Evolutionary conservation across 2,888 invertebrate genomes (phyloP).

Genomic region (Zonitis immaculata): DNA sequence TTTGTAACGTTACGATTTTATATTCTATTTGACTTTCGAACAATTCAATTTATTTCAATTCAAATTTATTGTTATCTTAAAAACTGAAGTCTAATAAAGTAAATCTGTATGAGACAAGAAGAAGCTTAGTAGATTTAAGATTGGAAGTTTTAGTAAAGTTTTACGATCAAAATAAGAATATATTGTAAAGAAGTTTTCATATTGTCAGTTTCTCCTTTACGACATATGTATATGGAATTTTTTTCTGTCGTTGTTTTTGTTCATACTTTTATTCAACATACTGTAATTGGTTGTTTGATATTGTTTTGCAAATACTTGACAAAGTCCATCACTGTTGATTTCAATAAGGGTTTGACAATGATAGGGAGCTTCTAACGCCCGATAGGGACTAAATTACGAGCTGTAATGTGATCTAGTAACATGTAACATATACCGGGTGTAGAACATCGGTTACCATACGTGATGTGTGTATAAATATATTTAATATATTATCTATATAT

Average conservation of each 20-base stretch:
- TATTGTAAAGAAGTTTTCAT: background rate
- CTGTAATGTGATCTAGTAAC: constrained; percentile 42
- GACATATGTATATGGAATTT: background rate
- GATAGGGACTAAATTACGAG: constrained; percentile 41
- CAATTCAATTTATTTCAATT: background rate
- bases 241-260: too few species aligned
- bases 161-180: background rate
- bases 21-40: background rate
- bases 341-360: constrained; percentile 6
- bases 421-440: constrained; percentile 42
- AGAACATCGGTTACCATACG: constrained; percentile 44
- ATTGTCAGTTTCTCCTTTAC: background rate
- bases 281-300: constrained; percentile 9
- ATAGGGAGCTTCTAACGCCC: constrained; percentile 26
- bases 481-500: constrained; percentile 38
- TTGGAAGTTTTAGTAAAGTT: background rate
- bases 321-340: background rate
- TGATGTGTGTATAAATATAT: constrained; percentile 43
- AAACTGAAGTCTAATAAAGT: background rate
- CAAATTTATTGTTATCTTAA: background rate
- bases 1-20: background rate
- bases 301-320: constrained; percentile 21
- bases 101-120: background rate
- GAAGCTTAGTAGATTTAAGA: background rate
- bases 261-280: constrained; percentile 29